Evolutionary conservation across 2,888 invertebrate genomes (phyloP).

Genomic region (Scaptomyza parva): DNA sequence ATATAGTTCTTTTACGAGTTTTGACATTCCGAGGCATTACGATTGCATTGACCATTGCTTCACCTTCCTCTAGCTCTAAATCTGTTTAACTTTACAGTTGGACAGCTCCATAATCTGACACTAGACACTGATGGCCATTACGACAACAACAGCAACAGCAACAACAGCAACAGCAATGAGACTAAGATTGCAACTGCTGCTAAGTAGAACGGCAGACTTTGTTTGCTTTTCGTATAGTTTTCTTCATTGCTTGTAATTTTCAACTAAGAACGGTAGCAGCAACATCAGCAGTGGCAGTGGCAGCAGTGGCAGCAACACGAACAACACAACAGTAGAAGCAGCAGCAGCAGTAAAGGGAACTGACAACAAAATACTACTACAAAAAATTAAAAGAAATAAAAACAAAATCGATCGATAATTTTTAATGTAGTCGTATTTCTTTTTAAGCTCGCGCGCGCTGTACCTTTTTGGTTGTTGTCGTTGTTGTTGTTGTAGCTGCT

Average conservation of each 20-base stretch:
- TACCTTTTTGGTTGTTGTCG: slow-evolving; percentile 68
- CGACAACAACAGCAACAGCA: neutral
- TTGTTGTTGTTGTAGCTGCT: no score
- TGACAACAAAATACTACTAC: slow-evolving; percentile 18
- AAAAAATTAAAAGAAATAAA: slow-evolving; percentile 19
- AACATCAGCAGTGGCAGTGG: slow-evolving; percentile 3
- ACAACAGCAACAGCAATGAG: no score
- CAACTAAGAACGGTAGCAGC: slow-evolving; percentile 10
- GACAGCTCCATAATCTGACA: slow-evolving; percentile 13
- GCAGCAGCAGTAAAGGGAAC: slow-evolving; percentile 9
- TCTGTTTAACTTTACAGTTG: neutral
- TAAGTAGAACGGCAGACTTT: slow-evolving; percentile 9
- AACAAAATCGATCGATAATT: slow-evolving; percentile 75
- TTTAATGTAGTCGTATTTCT: slow-evolving; percentile 80
- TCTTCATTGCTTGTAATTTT: slow-evolving; percentile 22
- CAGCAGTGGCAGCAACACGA: slow-evolving; percentile 4
- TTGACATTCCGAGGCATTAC: no score
- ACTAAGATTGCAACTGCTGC: neutral
- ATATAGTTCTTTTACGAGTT: no score
- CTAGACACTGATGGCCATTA: slow-evolving; percentile 2
- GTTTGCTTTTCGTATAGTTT: slow-evolving; percentile 20
- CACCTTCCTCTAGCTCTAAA: no score
- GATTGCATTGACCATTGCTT: no score
- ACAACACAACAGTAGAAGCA: neutral
- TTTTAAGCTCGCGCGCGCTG: slow-evolving; percentile 64